phyloP scores from a whole-genome alignment of 2,113 vertebrate species.

The Upupa epops region DNA sequence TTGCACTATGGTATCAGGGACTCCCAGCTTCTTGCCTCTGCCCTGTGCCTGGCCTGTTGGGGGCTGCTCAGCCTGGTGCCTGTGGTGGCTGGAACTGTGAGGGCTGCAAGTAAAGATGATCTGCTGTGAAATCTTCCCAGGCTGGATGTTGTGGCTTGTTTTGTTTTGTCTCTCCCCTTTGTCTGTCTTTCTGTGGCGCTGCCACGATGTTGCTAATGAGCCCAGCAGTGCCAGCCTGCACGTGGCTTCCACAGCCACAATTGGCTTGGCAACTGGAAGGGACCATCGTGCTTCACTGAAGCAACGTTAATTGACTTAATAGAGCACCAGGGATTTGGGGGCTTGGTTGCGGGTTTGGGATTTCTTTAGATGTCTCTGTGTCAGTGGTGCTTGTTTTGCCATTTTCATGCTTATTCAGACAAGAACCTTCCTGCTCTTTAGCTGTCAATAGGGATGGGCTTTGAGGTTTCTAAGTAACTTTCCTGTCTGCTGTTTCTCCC shows the following conservation, averaged over 20 bases:
- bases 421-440: background rate
- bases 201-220: background rate
- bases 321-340: background rate
- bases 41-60: background rate
- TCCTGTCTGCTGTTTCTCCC: background rate
- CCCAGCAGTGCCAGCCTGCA: background rate
- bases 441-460: background rate
- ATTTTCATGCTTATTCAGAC: background rate
- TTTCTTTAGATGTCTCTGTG: background rate
- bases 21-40: constrained; percentile 8
- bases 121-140: background rate
- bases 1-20: background rate
- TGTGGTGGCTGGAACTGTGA: background rate
- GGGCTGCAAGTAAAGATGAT: background rate
- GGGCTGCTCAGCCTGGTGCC: constrained; percentile 31
- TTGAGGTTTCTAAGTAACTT: background rate
- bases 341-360: background rate
- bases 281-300: background rate
- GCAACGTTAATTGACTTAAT: constrained; percentile 18
- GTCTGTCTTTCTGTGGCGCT: background rate
- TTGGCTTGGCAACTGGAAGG: background rate
- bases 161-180: background rate
- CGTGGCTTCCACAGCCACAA: background rate
- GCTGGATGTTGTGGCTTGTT: background rate
- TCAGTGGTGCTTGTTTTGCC: background rate